Base-by-base conservation (phyloP, 64 coral and sea anemone genomes). In the Porites australiensis region DNA sequence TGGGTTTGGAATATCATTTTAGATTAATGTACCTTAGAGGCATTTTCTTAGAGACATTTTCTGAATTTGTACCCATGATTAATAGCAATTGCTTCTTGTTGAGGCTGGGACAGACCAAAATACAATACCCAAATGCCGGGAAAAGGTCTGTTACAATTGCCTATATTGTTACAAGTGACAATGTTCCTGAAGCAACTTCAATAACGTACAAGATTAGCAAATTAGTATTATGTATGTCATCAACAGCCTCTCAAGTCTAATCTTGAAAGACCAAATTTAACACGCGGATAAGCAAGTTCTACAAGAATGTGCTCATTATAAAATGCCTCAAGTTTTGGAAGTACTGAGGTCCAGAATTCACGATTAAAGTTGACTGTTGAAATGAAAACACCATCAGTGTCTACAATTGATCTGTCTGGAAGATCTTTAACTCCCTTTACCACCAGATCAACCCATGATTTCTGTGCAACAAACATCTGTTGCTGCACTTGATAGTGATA, bases 201-300 rank as follows among this genome's bases (percentile, higher is more conserved):
- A 21, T 20, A 52, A 51, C 52, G n/a, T n/a, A n/a, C n/a, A n/a
- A n/a, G n/a, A n/a, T n/a, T n/a, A n/a, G n/a, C 23, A 47, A 43
- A 2, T 21, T 60, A 13, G 78, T n/a, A 53, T 52, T 61, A 21
- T 81, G 79, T 44, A 9, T 23, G 18, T 59, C 57, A 81, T n/a
- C n/a, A n/a, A 58, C 37, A 8, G 61, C 23, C 60, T 90, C 88
- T 90, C 12, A 91, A 72, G 58, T 67, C 53, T 62, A 79, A 85
- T 80, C 75, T 66, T 66, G 82, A 37, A 44, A 93, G 75, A n/a
- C 83, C 91, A 88, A 78, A 88, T 57, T 93, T 93, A 21, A 93
- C 54, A 43, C 74, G 66, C 44, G 91, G 84, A 68, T 88, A 88
- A 19, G 83, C 71, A 78, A 93, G 83, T n/a, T n/a, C n/a, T n/a